Evolutionary conservation across 2,113 vertebrate species (phyloP), one percentile per base, ranked within the genome.

Genomic region (Halichoeres trimaculatus): DNA sequence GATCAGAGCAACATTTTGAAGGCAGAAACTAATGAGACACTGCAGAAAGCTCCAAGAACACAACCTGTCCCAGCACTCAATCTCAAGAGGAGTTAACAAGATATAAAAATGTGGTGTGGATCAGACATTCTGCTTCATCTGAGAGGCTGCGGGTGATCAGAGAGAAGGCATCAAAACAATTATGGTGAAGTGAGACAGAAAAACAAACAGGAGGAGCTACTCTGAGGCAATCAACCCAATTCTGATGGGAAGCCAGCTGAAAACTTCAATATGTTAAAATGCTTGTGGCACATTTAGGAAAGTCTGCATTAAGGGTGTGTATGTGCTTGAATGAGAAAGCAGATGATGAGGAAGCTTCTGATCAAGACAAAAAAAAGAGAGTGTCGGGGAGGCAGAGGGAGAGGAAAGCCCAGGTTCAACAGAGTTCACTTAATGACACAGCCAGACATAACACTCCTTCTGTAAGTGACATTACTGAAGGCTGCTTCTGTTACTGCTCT

Each of bases 21-120:
- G 43, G 16, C 4, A 16, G 62, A 53, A 53, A 67, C 48, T 74
- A 58, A 58, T 35, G 45, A 38, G 23, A 55, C 7, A 1, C 26
- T 30, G 40, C 43, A 72, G 58, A 66, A 45, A 53, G 71, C 62
- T 54, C 5, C 8, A 23, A 61, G 50, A 59, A 41, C 64, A 57
- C 59, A 36, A 14, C 53, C 54, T n/a, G 64, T 8, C 59, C 45
- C 54, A 45, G 56, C 0, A 0, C 3, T 65, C 36, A n/a, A 3
- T 30, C 36, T 22, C 1, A 10, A 2, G 23, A 10, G 4, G 13
- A 38, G 38, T 68, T 61, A 62, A 54, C 30, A 9, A 35, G 48
- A 80, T 3, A 34, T 52, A 16, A 66, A 63, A 38, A 10, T 14
- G 12, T 23, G 19, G 6, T n/a, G 36, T 22, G 58, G n/a, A 62